A percentile compares a stretch with the other conserved stretches of the same genome.
These are phyloP conservation scores for Mus spicilegus DNA, from an alignment of 2,113 vertebrate species.

Conservation along the genomic window DNA sequence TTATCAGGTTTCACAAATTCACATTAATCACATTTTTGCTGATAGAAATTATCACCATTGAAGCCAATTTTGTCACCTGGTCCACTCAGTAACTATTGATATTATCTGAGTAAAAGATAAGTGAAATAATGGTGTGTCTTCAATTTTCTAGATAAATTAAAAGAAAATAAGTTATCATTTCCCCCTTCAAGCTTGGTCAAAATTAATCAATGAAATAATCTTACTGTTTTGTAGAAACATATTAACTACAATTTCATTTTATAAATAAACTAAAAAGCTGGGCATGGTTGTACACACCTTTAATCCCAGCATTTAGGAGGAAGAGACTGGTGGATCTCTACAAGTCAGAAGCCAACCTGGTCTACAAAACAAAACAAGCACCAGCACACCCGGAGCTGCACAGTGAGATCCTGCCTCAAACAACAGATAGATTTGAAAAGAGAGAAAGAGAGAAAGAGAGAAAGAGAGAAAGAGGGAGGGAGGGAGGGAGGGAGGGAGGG, in stretches of 20 bases:
- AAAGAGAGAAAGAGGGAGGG: too few species aligned
- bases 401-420: background rate
- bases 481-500: too few species aligned
- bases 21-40: slow-evolving; percentile 18
- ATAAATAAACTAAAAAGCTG: background rate
- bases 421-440: background rate
- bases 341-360: background rate
- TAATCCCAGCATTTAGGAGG: background rate
- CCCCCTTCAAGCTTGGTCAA: background rate
- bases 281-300: background rate
- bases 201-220: slow-evolving; percentile 44
- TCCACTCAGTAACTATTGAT: background rate
- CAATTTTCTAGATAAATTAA: slow-evolving; percentile 18
- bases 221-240: slow-evolving; percentile 26
- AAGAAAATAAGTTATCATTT: slow-evolving; percentile 14
- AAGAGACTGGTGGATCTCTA: background rate
- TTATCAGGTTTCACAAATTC: slow-evolving; percentile 15
- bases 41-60: slow-evolving; percentile 34
- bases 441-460: too few species aligned
- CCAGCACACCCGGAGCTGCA: background rate
- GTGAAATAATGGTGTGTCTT: slow-evolving; percentile 13
- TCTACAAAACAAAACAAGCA: background rate
- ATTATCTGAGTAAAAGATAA: background rate
- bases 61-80: background rate
- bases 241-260: slow-evolving; percentile 45